These are phyloP conservation scores for Agrypnia vestita DNA, from an alignment of 1,140 invertebrate genomes.

Conservation along the genomic window DNA sequence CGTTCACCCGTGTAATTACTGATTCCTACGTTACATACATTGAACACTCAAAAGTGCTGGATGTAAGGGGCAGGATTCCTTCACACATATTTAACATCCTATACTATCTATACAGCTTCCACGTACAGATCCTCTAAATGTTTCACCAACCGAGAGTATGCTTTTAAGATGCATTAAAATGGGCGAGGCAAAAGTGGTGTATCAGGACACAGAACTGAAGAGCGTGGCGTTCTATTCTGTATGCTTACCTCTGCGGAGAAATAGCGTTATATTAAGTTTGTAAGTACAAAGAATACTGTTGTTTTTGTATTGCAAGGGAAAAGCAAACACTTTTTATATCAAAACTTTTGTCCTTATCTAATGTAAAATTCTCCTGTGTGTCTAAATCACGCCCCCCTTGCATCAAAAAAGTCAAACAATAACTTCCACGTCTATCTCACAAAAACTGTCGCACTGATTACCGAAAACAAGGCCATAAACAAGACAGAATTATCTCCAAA, in stretches of 20 bases:
- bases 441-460: constrained; percentile 51
- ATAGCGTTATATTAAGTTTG: not conserved
- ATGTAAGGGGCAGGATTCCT: too few relatives aligned
- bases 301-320: not conserved
- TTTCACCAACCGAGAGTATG: too few relatives aligned
- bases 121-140: too few relatives aligned
- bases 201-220: too few relatives aligned
- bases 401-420: constrained; percentile 49
- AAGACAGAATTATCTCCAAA: constrained; percentile 32
- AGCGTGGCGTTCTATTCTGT: too few relatives aligned
- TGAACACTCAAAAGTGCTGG: too few relatives aligned
- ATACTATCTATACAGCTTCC: too few relatives aligned
- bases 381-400: constrained; percentile 20
- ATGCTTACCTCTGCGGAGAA: not conserved
- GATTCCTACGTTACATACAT: too few relatives aligned
- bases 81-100: too few relatives aligned
- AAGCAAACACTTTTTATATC: constrained; percentile 11
- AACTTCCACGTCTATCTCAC: constrained; percentile 49
- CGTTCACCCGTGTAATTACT: too few relatives aligned
- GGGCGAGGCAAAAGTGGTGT: too few relatives aligned
- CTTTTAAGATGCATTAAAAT: too few relatives aligned
- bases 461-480: constrained; percentile 58
- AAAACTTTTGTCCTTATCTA: constrained; percentile 34
- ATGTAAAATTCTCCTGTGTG: constrained; percentile 6
- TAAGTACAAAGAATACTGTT: not conserved